These are phyloP conservation scores for Chaenogobius annularis DNA, from an alignment of 2,113 vertebrate genomes.

Conservation along the genomic window DNA sequence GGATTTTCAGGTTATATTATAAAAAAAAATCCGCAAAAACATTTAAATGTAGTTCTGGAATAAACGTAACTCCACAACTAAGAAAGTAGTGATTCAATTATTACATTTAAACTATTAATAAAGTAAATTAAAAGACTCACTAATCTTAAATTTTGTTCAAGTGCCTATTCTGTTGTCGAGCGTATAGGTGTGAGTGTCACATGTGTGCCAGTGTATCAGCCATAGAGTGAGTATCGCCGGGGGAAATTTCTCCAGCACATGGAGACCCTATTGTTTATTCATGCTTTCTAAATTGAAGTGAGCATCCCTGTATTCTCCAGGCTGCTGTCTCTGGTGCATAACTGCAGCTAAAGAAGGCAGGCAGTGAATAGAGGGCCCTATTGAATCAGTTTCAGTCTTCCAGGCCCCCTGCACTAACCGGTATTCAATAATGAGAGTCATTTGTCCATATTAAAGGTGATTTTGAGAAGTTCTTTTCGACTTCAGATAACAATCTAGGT, in stretches of 20 bases:
- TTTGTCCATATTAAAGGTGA: conserved; percentile 71
- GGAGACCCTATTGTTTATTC: conserved; percentile 78
- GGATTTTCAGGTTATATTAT: no score
- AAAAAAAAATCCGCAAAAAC: no score
- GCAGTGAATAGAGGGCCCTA: conserved; percentile 28
- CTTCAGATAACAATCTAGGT: conserved; percentile 65
- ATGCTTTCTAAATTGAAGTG: conserved; percentile 78
- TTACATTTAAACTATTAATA: background rate
- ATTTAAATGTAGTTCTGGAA: no score
- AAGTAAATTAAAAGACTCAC: background rate
- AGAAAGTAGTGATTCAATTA: background rate
- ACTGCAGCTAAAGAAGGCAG: conserved; percentile 31
- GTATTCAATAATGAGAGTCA: conserved; percentile 67
- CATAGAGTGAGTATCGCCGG: conserved; percentile 40
- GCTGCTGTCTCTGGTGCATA: conserved; percentile 51
- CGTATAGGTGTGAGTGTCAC: conserved; percentile 19
- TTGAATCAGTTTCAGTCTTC: conserved; percentile 54
- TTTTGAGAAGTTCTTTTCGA: conserved; percentile 55
- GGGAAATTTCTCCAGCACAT: conserved; percentile 75
- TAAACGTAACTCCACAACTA: no score
- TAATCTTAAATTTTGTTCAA: conserved; percentile 26
- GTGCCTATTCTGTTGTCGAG: background rate
- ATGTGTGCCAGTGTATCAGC: conserved; percentile 29
- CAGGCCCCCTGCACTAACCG: conserved; percentile 44
- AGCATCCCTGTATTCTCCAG: conserved; percentile 67